These are phyloP conservation scores for Hephaestus fuliginosus DNA, from an alignment of 2,797 vertebrate genomes.

Conservation along the genomic window DNA sequence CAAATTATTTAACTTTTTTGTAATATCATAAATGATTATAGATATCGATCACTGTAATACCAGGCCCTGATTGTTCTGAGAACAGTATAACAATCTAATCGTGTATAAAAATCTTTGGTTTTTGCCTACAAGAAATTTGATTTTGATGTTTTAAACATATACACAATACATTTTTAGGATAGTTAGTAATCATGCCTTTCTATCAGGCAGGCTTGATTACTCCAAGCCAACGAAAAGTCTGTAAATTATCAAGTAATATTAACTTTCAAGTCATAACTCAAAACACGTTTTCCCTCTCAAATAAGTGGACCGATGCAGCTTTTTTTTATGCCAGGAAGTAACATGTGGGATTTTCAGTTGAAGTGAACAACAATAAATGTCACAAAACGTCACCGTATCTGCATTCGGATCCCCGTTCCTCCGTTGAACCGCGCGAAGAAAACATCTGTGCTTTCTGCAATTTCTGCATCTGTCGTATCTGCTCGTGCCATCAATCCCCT, in stretches of 20 bases:
- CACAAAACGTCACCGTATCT: conserved; percentile 22
- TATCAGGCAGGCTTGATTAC: too few relatives aligned
- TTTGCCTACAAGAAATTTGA: not conserved
- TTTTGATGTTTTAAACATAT: conserved; percentile 2
- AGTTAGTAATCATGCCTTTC: not conserved
- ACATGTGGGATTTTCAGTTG: conserved; percentile 35
- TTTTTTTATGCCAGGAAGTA: conserved; percentile 26
- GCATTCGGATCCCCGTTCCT: conserved; percentile 16
- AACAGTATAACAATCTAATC: not conserved
- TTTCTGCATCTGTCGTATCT: conserved; percentile 36
- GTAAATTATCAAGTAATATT: not conserved
- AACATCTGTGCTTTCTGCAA: conserved; percentile 54
- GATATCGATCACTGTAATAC: not conserved
- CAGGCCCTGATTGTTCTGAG: not conserved
- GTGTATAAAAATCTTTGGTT: not conserved
- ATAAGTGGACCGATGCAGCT: not conserved
- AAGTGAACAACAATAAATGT: conserved; percentile 45
- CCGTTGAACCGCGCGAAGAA: conserved; percentile 33
- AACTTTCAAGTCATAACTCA: not conserved
- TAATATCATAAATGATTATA: not conserved
- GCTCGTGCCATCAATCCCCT: conserved; percentile 23
- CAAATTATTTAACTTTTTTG: not conserved
- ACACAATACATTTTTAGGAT: not conserved
- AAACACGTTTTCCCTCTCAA: not conserved
- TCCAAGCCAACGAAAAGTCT: not conserved